Percentiles rank a stretch among this genome's conserved stretches.
Conservation (phyloP, 2,797 vertebrate species). For the Hippocampus kuda region DNA sequence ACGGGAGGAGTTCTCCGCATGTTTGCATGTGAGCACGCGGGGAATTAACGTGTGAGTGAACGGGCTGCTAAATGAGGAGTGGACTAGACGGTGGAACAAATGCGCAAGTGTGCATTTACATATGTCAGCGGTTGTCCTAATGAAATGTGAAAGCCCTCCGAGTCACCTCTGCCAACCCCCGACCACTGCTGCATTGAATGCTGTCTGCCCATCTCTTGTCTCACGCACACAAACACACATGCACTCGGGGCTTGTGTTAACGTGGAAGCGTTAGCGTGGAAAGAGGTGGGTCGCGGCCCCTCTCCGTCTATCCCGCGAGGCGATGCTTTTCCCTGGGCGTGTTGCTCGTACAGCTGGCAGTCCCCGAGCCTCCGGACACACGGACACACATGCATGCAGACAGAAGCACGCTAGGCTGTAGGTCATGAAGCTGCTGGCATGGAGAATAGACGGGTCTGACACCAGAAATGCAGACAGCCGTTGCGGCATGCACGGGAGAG, state of each 20-base stretch:
- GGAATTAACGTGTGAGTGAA: slow-evolving; percentile 30
- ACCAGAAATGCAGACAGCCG: slow-evolving; percentile 46
- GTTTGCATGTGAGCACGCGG: slow-evolving; percentile 29
- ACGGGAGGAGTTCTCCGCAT: slow-evolving; percentile 24
- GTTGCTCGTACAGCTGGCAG: slow-evolving; percentile 55
- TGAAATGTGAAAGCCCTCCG: slow-evolving; percentile 55
- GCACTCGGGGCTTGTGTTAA: slow-evolving; percentile 32
- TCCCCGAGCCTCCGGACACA: slow-evolving; percentile 42
- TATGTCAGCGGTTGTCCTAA: slow-evolving; percentile 46
- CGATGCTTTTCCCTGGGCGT: slow-evolving; percentile 40
- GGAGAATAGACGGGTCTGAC: slow-evolving; percentile 54
- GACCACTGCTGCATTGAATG: slow-evolving; percentile 13
- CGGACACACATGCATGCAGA: slow-evolving; percentile 35
- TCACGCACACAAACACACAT: slow-evolving; percentile 19
- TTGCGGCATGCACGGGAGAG: slow-evolving; percentile 36
- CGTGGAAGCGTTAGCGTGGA: slow-evolving; percentile 50
- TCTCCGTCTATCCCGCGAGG: slow-evolving; percentile 39
- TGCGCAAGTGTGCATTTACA: slow-evolving; percentile 43
- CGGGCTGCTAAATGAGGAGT: slow-evolving; percentile 41
- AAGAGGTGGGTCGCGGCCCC: slow-evolving; percentile 44
- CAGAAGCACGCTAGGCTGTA: slow-evolving; percentile 50
- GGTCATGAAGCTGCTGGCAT: slow-evolving; percentile 53
- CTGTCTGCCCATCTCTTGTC: slow-evolving; percentile 6
- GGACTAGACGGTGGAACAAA: slow-evolving; percentile 28
- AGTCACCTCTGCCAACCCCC: slow-evolving; percentile 44